Conservation (phyloP, 2,113 vertebrate genomes). For the Psilopogon haemacephalus region DNA sequence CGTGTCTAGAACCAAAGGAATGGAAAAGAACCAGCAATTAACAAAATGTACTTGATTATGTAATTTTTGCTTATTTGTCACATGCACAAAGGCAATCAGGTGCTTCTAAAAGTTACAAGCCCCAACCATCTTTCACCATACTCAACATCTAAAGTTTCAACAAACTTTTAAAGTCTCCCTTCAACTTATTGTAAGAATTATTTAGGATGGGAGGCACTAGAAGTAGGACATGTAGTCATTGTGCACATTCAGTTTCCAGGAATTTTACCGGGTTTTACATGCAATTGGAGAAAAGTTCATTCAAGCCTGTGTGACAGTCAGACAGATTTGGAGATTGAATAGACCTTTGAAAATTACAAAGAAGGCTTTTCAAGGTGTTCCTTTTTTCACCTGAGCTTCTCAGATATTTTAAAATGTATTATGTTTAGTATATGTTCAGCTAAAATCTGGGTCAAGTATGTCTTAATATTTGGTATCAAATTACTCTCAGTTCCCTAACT, state of each 20-base stretch:
- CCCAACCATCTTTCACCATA: not conserved
- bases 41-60: not conserved
- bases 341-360: not conserved
- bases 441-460: not conserved
- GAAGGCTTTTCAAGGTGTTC: not conserved
- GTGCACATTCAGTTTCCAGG: not conserved
- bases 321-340: not conserved
- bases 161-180: not conserved
- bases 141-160: not conserved
- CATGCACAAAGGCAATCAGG: not conserved
- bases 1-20: not conserved
- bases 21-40: not conserved
- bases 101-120: not conserved
- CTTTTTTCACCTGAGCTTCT: not conserved
- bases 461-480: not conserved
- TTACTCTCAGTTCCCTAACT: not conserved
- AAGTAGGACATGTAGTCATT: not conserved
- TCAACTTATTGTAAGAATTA: not conserved
- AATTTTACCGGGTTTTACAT: not conserved
- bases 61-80: not conserved
- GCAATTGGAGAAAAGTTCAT: not conserved
- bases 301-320: not conserved
- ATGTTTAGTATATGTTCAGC: not conserved
- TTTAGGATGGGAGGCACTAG: not conserved
- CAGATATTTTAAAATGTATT: not conserved